A percentile compares a stretch with the other conserved stretches of the same genome.
These are phyloP conservation scores for Notothenia rossii DNA, from an alignment of 2,113 vertebrate genomes.

Conservation along the genomic window DNA sequence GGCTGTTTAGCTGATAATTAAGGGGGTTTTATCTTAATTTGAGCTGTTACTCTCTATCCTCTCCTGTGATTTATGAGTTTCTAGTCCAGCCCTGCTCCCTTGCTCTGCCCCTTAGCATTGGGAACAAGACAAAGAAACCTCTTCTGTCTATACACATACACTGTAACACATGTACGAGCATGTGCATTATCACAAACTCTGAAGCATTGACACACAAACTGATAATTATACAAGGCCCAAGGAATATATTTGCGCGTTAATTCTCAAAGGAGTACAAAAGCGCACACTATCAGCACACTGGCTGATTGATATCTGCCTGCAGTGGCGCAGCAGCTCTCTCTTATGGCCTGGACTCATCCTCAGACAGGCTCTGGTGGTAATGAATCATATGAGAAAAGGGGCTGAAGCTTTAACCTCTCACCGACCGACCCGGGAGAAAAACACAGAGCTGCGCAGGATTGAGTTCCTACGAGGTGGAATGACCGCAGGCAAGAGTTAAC, in stretches of 20 bases:
- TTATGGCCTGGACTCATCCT: constrained; percentile 44
- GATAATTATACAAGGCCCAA: constrained; percentile 58
- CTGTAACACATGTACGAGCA: constrained; percentile 31
- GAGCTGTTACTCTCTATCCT: constrained; percentile 87
- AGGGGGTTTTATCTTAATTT: constrained; percentile 90
- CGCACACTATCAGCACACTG: constrained; percentile 20
- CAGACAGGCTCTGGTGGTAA: constrained; percentile 42
- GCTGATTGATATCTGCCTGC: constrained; percentile 62
- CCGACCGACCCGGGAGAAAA: constrained; percentile 53
- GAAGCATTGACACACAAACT: constrained; percentile 60
- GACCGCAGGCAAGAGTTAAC: constrained; percentile 83
- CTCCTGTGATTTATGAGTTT: constrained; percentile 85
- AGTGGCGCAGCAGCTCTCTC: constrained; percentile 47
- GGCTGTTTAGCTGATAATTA: constrained; percentile 84
- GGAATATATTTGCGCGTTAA: constrained; percentile 52
- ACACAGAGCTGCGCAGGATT: constrained; percentile 58
- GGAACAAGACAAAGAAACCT: constrained; percentile 74
- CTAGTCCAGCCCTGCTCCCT: constrained; percentile 65
- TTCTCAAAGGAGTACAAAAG: constrained; percentile 31
- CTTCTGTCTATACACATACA: constrained; percentile 49
- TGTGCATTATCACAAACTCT: constrained; percentile 48
- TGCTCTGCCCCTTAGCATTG: constrained; percentile 74
- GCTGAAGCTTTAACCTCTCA: constrained; percentile 64
- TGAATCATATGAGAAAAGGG: constrained; percentile 64
- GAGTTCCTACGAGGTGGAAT: constrained; percentile 76